These are phyloP conservation scores for Caenorhabditis zanzibari DNA, from an alignment of 2,888 invertebrate species.

Conservation along the genomic window DNA sequence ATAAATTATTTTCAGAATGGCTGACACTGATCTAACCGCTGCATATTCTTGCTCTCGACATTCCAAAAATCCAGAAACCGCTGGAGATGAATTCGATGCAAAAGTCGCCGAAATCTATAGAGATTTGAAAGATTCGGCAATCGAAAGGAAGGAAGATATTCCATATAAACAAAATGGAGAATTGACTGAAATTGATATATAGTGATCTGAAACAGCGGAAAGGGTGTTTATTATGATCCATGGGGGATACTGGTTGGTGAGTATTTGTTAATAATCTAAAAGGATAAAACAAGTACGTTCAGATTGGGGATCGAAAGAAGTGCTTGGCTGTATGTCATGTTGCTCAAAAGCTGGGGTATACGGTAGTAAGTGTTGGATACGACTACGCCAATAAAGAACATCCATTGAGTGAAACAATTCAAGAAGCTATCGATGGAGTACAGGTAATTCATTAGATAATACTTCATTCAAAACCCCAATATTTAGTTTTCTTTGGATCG, in stretches of 20 bases:
- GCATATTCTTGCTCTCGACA: constrained; percentile 38
- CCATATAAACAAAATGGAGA: constrained; percentile 42
- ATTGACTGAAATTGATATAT: constrained; percentile 51
- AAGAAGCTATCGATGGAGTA: constrained; percentile 52
- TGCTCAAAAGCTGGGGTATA: constrained; percentile 47
- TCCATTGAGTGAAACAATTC: constrained; percentile 50
- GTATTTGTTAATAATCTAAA: not conserved
- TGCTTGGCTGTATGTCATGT: constrained; percentile 41
- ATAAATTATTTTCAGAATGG: constrained; percentile 21
- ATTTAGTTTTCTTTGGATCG: constrained; percentile 48
- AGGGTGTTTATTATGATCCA: constrained; percentile 60
- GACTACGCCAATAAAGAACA: constrained; percentile 54
- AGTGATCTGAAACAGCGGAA: constrained; percentile 40
- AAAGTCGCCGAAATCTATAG: constrained; percentile 46
- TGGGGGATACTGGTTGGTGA: constrained; percentile 58
- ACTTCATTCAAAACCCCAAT: not conserved
- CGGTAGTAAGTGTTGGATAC: constrained; percentile 66
- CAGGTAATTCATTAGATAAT: constrained; percentile 21
- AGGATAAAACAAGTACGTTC: not conserved
- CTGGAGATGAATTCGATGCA: constrained; percentile 41
- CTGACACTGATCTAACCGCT: constrained; percentile 11
- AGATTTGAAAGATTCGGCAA: constrained; percentile 43
- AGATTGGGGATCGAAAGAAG: constrained; percentile 57
- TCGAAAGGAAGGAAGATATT: constrained; percentile 47
- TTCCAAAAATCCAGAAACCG: constrained; percentile 46